These are phyloP conservation scores for Xerus inauris DNA, from an alignment of 2,113 vertebrate genomes.

Conservation along the genomic window DNA sequence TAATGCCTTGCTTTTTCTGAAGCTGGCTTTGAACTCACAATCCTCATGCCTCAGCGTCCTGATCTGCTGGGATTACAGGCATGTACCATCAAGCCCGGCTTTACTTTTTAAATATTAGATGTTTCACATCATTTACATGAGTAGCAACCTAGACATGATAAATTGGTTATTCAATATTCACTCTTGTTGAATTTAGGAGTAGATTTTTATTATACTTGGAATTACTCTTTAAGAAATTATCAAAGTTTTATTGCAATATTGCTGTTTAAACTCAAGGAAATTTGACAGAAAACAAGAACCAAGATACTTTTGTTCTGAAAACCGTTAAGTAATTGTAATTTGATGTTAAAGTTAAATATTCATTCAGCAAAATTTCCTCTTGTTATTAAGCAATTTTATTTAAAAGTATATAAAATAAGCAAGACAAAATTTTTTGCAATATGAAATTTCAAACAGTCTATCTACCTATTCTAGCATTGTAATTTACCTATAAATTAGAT, in stretches of 20 bases:
- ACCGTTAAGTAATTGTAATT: accelerated
- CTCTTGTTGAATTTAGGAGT: background rate
- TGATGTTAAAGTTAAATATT: background rate
- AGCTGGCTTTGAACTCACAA: no score
- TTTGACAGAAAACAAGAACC: background rate
- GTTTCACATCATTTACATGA: background rate
- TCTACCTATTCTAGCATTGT: background rate
- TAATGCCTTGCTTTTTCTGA: no score
- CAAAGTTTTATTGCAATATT: background rate
- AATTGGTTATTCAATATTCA: constrained; percentile 11
- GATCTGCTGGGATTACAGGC: no score
- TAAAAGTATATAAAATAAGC: background rate
- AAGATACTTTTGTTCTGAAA: background rate
- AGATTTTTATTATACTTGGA: background rate
- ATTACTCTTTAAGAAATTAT: background rate
- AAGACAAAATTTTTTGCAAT: background rate
- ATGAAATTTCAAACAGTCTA: background rate
- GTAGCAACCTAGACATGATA: background rate
- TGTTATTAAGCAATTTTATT: background rate
- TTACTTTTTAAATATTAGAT: background rate
- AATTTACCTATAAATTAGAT: background rate
- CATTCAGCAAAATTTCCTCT: background rate
- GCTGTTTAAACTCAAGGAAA: accelerated
- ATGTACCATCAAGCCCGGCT: no score
- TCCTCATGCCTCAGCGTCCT: no score